Conservation (phyloP, 2,888 invertebrate species). For the Ashinkailepas kermadecensis region DNA sequence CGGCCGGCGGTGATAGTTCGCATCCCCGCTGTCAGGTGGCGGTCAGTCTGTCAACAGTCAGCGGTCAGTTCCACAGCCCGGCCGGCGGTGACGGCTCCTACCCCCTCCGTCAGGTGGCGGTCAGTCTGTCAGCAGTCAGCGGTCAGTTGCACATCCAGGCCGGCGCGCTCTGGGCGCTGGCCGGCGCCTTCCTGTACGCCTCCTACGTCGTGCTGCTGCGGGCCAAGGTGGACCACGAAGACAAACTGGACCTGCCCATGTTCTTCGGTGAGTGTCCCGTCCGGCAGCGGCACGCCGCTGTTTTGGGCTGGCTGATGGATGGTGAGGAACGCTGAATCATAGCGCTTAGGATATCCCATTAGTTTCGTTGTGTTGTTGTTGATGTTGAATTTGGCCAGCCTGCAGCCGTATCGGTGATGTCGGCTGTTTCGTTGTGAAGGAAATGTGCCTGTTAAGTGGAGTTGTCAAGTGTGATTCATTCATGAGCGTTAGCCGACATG, state of each 20-base stretch:
- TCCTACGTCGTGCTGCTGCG: conserved; percentile 79
- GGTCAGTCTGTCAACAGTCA: too few species aligned
- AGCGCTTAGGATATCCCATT: too few species aligned
- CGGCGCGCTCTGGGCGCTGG: conserved; percentile 70
- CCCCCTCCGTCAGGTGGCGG: conserved; percentile 53
- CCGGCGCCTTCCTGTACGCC: conserved; percentile 84
- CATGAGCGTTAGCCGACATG: too few species aligned
- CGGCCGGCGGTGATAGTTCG: too few species aligned
- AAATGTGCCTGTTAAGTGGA: too few species aligned
- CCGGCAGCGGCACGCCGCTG: not conserved
- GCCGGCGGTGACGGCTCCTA: not conserved
- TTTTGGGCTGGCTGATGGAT: too few species aligned
- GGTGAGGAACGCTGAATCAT: too few species aligned
- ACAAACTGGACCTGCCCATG: conserved; percentile 87
- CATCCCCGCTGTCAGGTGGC: too few species aligned
- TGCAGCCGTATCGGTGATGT: not conserved
- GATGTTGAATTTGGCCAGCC: not conserved
- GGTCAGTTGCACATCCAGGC: conserved; percentile 50
- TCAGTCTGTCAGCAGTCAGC: conserved; percentile 50
- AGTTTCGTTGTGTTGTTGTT: conserved; percentile 2
- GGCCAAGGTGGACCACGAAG: conserved; percentile 80
- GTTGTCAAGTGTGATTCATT: too few species aligned
- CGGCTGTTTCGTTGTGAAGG: too few species aligned
- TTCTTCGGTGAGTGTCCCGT: conserved; percentile 68
- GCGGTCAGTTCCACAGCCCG: too few species aligned